Conservation (phyloP, 2,888 invertebrate species). For the Drepanosiphum platanoidis region DNA sequence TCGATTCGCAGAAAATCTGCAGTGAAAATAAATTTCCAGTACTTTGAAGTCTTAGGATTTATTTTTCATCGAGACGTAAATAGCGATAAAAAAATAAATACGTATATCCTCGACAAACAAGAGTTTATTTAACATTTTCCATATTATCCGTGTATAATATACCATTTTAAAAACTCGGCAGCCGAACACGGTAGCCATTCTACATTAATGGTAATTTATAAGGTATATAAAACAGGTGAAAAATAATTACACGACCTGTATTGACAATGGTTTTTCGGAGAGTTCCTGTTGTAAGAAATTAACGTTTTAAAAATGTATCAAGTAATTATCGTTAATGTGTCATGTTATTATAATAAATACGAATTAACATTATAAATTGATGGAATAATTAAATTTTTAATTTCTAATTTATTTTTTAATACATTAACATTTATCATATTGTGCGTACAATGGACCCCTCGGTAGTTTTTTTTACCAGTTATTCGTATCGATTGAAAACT, state of each 20-base stretch:
- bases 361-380: slow-evolving; percentile 25
- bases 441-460: not conserved
- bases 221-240: slow-evolving; percentile 25
- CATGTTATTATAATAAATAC: not conserved
- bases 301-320: not conserved
- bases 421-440: not conserved
- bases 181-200: not conserved
- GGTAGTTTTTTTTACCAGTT: not conserved
- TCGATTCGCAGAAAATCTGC: too few species aligned
- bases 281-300: slow-evolving; percentile 51
- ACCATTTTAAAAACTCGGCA: not conserved
- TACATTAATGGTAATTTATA: not conserved
- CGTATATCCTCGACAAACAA: not conserved
- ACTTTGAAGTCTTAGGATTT: too few species aligned
- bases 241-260: slow-evolving; percentile 32
- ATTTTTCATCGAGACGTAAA: too few species aligned
- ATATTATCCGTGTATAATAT: not conserved
- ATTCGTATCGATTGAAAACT: not conserved
- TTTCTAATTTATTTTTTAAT: not conserved
- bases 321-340: slow-evolving; percentile 7
- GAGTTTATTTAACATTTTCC: not conserved
- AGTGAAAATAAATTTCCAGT: too few species aligned
- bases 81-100: too few species aligned
- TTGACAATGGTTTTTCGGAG: slow-evolving; percentile 29
- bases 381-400: slow-evolving; percentile 3